Evolutionary conservation across 1,140 invertebrate genomes (phyloP), one percentile per base, ranked within the genome.

Genomic region (Drosophila pallidifrons): DNA sequence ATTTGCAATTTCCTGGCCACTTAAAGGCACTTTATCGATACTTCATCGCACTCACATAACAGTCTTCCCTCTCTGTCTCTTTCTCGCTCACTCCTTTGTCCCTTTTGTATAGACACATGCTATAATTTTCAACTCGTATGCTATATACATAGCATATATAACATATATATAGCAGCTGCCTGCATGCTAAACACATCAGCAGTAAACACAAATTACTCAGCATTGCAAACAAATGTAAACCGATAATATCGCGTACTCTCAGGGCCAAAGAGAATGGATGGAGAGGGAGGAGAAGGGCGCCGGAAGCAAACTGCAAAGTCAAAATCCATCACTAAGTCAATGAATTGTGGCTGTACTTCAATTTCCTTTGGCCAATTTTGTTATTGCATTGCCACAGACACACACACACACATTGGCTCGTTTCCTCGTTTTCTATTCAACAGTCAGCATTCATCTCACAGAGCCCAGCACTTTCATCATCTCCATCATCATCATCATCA

Each of bases 171-270:
- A 43, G 61, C 38, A 71, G 47, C 35, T 68, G 54, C 28, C 49
- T 67, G 77, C 73, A 82, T 83, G 72, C 79, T 77, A 75, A 79
- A 82, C 80, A 75, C 72, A 82, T 77, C 68, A 76, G 75, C 63
- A 64, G 80, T 72, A 85, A 89, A 89, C 85, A 89, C 81, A 89
- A 89, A 89, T 89, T 89, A 89, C 85, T 89, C 85, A 85, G 85
- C 77, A 85, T 52, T 71, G 81, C 85, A 89, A 89, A 89, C 81
- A 89, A 89, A 89, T 85, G 81, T 64, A 63, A 74, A 73, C 61
- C 75, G 85, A 88, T 89, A 88, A 89, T 71, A 88, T 88, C 83
- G 79, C 64, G 72, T 16, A 59, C 46, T 67, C 46, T 67, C 55
- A 43, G 25, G 32, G 32, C 25, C 47, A 59, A 16, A 63, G 46